A percentile compares a stretch with the other conserved stretches of the same genome.
Evolutionary conservation across 2,797 vertebrate species (phyloP).

Genomic region (Taeniopygia guttata): DNA sequence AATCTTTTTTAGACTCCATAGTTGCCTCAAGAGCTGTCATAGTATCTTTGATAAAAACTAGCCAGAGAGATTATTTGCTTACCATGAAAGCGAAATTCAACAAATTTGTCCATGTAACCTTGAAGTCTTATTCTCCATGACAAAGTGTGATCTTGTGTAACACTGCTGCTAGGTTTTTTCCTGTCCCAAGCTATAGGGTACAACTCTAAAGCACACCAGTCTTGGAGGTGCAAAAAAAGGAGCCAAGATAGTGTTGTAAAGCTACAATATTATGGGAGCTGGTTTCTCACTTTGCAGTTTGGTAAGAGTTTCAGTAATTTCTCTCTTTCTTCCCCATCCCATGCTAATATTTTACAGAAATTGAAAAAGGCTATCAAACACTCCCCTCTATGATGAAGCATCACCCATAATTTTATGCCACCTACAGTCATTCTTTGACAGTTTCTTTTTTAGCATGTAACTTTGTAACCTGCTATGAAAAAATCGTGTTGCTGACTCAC

Average conservation of each 20-base stretch:
- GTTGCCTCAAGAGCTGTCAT: not conserved
- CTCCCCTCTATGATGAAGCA: not conserved
- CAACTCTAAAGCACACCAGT: not conserved
- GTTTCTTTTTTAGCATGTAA: not conserved
- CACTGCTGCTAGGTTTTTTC: not conserved
- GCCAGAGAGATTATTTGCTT: not conserved
- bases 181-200: not conserved
- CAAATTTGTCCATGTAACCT: not conserved
- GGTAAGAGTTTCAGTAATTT: not conserved
- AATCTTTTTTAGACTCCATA: not conserved
- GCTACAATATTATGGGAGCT: not conserved
- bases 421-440: not conserved
- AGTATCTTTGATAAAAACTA: not conserved
- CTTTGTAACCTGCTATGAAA: not conserved
- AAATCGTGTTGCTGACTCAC: slow-evolving; percentile 13
- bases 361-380: not conserved
- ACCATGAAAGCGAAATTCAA: not conserved
- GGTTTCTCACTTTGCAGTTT: not conserved
- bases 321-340: not conserved
- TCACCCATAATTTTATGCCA: not conserved
- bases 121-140: not conserved
- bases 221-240: not conserved
- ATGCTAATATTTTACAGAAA: not conserved
- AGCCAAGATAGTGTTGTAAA: rapidly evolving
- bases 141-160: not conserved